Conservation (phyloP, 2,797 vertebrate genomes). For the Nyctalus aviator region DNA sequence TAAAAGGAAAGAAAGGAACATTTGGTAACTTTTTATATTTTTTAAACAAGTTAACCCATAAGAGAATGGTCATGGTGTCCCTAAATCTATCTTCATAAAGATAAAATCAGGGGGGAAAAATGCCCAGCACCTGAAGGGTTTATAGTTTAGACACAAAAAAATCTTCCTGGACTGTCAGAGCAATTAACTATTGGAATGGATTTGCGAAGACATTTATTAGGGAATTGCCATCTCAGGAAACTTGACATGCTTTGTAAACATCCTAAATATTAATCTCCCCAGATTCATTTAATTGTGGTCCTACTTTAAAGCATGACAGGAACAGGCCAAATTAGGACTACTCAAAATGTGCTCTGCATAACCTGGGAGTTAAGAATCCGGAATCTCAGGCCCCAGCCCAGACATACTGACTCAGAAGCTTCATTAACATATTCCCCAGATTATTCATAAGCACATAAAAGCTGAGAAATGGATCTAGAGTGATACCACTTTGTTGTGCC, state of each 20-base stretch:
- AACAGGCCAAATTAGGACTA: not conserved
- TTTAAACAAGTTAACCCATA: not conserved
- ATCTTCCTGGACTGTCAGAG: constrained; percentile 24
- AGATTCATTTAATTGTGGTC: constrained; percentile 40
- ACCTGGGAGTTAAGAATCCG: constrained; percentile 31
- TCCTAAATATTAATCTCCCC: constrained; percentile 45
- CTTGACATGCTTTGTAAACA: constrained; percentile 37
- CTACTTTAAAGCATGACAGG: constrained; percentile 47
- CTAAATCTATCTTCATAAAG: constrained; percentile 36
- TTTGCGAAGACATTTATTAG: constrained; percentile 55
- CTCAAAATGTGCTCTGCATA: constrained; percentile 8
- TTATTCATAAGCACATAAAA: constrained; percentile 28
- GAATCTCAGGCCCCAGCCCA: not conserved
- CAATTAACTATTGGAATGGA: constrained; percentile 43
- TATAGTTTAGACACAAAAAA: constrained; percentile 46
- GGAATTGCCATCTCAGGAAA: constrained; percentile 27
- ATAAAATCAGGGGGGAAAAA: constrained; percentile 61
- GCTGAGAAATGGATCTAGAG: constrained; percentile 13
- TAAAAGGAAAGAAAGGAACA: not conserved
- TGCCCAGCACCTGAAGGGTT: not conserved
- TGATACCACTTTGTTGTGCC: not conserved
- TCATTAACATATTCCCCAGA: not conserved
- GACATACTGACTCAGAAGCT: constrained; percentile 46
- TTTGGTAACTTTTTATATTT: not conserved
- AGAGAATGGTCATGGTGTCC: not conserved